These are phyloP conservation scores for Nesidiocoris tenuis DNA, from an alignment of 2,888 invertebrate genomes.

Conservation along the genomic window DNA sequence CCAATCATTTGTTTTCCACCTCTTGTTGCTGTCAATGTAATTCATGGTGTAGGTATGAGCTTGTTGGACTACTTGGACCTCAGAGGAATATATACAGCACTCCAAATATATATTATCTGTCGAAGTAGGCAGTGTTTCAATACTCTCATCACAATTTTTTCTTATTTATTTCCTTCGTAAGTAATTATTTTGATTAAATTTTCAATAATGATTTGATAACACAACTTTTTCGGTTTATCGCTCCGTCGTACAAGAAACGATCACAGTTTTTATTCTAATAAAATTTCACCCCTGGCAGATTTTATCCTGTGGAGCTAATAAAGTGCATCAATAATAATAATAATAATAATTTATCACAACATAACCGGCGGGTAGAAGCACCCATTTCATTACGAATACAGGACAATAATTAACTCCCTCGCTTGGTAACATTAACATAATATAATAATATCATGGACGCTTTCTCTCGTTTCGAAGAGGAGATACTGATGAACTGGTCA, in stretches of 20 bases:
- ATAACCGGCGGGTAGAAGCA: conserved; percentile 8
- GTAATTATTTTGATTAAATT: conserved; percentile 31
- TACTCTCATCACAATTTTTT: conserved; percentile 47
- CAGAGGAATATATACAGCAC: conserved; percentile 47
- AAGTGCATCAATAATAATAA: conserved; percentile 14
- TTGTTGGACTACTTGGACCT: conserved; percentile 48
- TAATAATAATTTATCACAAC: conserved; percentile 41
- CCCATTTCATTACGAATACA: not conserved
- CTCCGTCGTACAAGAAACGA: conserved; percentile 48
- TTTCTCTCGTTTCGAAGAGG: not conserved
- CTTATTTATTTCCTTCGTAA: conserved; percentile 36
- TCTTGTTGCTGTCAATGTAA: not conserved
- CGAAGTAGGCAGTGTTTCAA: conserved; percentile 49
- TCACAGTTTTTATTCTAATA: conserved; percentile 47
- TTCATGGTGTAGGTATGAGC: conserved; percentile 43
- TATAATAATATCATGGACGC: conserved; percentile 12
- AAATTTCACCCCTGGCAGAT: conserved; percentile 20
- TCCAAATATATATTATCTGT: conserved; percentile 48
- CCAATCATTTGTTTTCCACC: conserved; percentile 1
- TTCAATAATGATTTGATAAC: conserved; percentile 45
- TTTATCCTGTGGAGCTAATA: conserved; percentile 28
- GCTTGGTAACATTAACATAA: conserved; percentile 33
- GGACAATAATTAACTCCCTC: conserved; percentile 10
- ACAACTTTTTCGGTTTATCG: conserved; percentile 41
- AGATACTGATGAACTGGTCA: conserved; percentile 27